Conservation (phyloP, 1,140 invertebrate genomes). For the Heliconius nattereri region DNA sequence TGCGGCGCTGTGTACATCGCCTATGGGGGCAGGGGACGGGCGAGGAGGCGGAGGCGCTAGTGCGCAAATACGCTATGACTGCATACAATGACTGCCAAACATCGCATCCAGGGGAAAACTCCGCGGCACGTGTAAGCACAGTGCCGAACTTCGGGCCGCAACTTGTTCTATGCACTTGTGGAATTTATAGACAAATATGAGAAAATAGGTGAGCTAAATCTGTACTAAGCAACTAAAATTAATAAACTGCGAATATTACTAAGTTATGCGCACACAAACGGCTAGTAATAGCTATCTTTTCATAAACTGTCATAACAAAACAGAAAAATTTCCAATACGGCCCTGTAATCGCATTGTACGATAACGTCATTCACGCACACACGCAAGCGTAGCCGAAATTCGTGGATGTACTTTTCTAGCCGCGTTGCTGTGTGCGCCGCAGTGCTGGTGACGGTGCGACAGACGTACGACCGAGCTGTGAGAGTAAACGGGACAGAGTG, state of each 20-base stretch:
- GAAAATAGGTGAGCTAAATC: background rate
- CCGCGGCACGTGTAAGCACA: slow-evolving; percentile 75
- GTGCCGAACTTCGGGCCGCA: slow-evolving; percentile 53
- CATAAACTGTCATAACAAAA: slow-evolving; percentile 31
- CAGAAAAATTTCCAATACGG: slow-evolving; percentile 57
- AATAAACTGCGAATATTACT: background rate
- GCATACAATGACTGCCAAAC: slow-evolving; percentile 78
- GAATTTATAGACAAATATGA: background rate
- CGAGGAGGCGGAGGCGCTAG: slow-evolving; percentile 45
- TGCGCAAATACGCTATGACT: slow-evolving; percentile 72
- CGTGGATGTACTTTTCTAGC: slow-evolving; percentile 77
- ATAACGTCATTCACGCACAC: slow-evolving; percentile 80
- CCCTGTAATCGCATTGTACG: slow-evolving; percentile 77
- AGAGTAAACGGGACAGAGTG: slow-evolving; percentile 42
- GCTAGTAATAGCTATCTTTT: background rate
- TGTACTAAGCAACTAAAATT: background rate
- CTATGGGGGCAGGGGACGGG: slow-evolving; percentile 27
- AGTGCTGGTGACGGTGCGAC: slow-evolving; percentile 52
- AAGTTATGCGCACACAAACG: background rate
- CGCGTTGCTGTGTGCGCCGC: slow-evolving; percentile 59
- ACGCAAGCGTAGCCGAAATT: slow-evolving; percentile 69
- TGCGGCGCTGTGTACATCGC: background rate
- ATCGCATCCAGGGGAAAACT: slow-evolving; percentile 74
- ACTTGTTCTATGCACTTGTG: slow-evolving; percentile 46
- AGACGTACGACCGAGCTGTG: slow-evolving; percentile 41